Percentiles rank a stretch among this genome's conserved stretches.
Conservation (phyloP, 1,140 invertebrate genomes). For the Pseudomyrmex concolor region DNA sequence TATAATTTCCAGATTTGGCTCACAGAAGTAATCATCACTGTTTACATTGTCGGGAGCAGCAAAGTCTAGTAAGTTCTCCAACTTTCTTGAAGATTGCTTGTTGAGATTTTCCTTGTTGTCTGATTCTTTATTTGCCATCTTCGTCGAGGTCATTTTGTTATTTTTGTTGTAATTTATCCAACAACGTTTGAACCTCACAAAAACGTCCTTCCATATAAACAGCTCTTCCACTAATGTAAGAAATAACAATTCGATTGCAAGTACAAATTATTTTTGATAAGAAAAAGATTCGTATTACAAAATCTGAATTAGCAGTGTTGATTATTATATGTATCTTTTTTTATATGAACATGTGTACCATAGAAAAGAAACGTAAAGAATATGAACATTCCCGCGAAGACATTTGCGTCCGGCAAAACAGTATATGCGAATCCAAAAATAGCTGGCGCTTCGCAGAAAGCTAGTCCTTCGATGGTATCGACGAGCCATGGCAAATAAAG, state of each 20-base stretch:
- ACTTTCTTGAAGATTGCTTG: neutral
- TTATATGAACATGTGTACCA: constrained; percentile 61
- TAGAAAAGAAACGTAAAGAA: constrained; percentile 71
- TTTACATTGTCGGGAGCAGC: neutral
- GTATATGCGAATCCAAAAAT: constrained; percentile 64
- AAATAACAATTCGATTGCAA: constrained; percentile 48
- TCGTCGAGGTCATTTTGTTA: constrained; percentile 40
- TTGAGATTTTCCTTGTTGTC: neutral
- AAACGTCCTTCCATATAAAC: constrained; percentile 74
- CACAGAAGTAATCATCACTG: neutral
- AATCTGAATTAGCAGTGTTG: neutral
- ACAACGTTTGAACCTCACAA: constrained; percentile 67
- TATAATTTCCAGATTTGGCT: constrained; percentile 1
- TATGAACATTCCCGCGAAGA: constrained; percentile 67
- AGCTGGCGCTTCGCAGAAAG: constrained; percentile 69
- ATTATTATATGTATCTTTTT: constrained; percentile 1
- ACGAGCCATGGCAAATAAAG: constrained; percentile 77
- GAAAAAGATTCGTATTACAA: neutral
- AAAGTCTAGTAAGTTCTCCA: neutral
- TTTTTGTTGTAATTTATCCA: constrained; percentile 70
- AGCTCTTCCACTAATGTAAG: constrained; percentile 76
- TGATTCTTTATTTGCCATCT: neutral
- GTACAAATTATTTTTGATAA: neutral
- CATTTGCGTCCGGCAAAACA: constrained; percentile 65
- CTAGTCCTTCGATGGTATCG: constrained; percentile 74